phyloP scores from a whole-genome alignment of 2,888 invertebrate genomes.

The Apamea epomidion region DNA sequence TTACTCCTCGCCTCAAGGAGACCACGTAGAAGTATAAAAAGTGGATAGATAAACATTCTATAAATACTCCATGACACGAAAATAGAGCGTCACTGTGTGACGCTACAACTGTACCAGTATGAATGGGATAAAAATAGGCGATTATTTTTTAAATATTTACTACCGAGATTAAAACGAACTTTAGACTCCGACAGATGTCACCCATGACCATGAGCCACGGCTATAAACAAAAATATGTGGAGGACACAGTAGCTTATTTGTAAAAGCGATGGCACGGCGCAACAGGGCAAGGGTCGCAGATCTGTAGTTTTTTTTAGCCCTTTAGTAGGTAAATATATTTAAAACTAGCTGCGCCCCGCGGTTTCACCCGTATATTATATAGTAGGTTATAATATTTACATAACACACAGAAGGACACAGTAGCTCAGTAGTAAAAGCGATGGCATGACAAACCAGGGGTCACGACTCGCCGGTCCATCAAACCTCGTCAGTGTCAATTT shows the following conservation, averaged over 20 bases:
- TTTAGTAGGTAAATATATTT: not conserved
- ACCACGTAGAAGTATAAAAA: conserved; percentile 33
- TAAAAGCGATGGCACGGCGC: not conserved
- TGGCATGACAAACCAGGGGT: not conserved
- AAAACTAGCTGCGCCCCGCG: not conserved
- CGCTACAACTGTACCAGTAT: not conserved
- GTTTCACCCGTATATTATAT: no score
- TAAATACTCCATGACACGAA: conserved; percentile 9
- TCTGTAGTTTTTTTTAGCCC: not conserved
- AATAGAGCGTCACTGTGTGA: not conserved
- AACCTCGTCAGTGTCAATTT: not conserved
- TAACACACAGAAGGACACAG: not conserved
- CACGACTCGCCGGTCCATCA: not conserved
- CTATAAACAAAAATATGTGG: not conserved
- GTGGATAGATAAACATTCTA: conserved; percentile 28
- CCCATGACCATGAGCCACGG: not conserved
- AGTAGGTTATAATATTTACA: not conserved
- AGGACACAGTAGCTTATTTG: no score
- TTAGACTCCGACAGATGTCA: not conserved
- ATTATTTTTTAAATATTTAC: not conserved
- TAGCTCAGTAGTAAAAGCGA: not conserved
- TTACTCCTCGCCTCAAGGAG: conserved; percentile 35
- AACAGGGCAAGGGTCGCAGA: not conserved
- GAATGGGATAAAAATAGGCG: conserved; percentile 38
- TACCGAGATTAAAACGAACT: not conserved